phyloP scores from a whole-genome alignment of 2,797 vertebrate genomes.

The Chrosomus eos region DNA sequence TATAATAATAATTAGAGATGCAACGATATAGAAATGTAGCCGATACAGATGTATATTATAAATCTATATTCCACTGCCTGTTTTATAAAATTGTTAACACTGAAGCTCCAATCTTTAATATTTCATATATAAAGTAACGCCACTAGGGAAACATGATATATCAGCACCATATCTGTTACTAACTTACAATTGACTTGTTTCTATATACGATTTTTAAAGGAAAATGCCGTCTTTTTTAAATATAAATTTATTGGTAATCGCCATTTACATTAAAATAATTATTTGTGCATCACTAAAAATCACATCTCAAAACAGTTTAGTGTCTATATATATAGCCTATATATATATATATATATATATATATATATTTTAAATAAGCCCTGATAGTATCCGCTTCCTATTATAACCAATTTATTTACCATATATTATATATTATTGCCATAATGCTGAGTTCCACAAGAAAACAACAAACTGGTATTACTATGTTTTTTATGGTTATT shows the following conservation, averaged over 20 bases:
- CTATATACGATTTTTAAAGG: neutral
- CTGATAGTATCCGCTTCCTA: neutral
- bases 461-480: neutral
- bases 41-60: neutral
- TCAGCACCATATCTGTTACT: neutral
- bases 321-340: too few relatives aligned
- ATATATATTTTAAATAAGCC: too few relatives aligned
- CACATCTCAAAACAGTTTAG: neutral
- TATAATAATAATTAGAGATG: neutral
- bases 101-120: neutral
- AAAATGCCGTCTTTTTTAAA: neutral
- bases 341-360: too few relatives aligned
- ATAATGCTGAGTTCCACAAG: neutral
- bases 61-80: neutral
- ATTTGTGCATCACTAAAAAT: neutral
- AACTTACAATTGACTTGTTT: neutral
- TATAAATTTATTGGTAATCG: neutral
- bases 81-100: neutral
- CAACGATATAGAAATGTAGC: neutral
- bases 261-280: neutral
- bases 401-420: neutral
- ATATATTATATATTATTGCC: too few relatives aligned
- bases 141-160: neutral
- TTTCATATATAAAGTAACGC: neutral
- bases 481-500: neutral